Evolutionary conservation across 2,888 invertebrate species (phyloP), one percentile per base, ranked within the genome.

Genomic region (Cancer borealis): DNA sequence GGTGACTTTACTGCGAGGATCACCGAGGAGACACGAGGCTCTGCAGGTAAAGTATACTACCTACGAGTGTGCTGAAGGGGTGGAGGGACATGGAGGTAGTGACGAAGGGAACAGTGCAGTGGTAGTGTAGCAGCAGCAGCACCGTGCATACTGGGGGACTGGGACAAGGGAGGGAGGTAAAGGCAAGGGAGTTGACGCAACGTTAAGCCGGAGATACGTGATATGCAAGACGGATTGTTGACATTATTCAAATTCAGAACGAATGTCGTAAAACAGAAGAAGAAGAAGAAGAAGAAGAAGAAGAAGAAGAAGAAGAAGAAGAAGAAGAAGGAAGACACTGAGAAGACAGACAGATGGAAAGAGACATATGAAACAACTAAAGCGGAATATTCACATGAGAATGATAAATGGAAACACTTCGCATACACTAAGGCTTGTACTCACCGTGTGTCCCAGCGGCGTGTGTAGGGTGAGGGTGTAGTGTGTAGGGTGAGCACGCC

Each of bases 1-100:
- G n/a, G 66, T 66, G 66, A n/a, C 66, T 66, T 66, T n/a, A 66
- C 54, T 54, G 54, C 54, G 54, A n/a, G n/a, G 66, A 66, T 66
- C n/a, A 66, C 66, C 14, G n/a, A n/a, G 66, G 21, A n/a, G 14
- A 14, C 12, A 54, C n/a, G 66, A 66, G 66, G 66, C 17, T 4
- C n/a, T 66, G 66, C 66, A 21, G 66, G 66, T n/a, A 66, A 3
- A 17, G 6, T n/a, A 6, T 66, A n/a, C 66, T n/a, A 66, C 39
- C 39, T 39, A 39, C 39, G 39, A n/a, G 21, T 4, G 66, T 66
- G n/a, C 66, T n/a, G n/a, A 66, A 66, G 66, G n/a, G n/a, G 14
- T 14, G 21, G 21, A 66, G 66, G 66, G 21, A 3, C 66, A n/a
- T n/a, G 66, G n/a, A n/a, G 21, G 66, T 66, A n/a, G 66, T 66